Evolutionary conservation across 2,888 invertebrate genomes (phyloP), one percentile per base, ranked within the genome.

Genomic region (Melipona beecheii): DNA sequence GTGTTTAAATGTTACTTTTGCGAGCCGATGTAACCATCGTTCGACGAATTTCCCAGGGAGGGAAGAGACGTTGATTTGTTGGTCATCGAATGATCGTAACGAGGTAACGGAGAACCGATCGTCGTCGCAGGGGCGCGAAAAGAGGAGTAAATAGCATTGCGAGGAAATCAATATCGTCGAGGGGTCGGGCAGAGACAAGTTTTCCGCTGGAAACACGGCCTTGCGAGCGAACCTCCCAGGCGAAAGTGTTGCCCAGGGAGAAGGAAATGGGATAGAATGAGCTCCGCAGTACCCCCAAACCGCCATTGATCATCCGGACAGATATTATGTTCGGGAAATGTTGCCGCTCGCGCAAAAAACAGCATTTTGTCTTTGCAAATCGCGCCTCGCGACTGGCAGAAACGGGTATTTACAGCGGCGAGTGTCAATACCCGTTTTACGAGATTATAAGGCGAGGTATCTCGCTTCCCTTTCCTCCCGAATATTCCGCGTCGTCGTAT

Each of bases 151-250:
- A 90, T 90, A 90, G 89, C 86, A 82, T 75, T 86, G 83, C 54
- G 68, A 73, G 71, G 80, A 86, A 86, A 90, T 81, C 89, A 90
- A 90, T 89, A 90, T 90, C 81, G 88, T 80, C 72, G 79, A 83
- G 77, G 21, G 15, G 15, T 43, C 31, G 77, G 31, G 78, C 82
- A 21, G 69, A 89, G 90, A 90, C 89, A 86, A 91, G 88, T 89
- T 91, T 86, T 73, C 75, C 83, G 84, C 82, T 85, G 72, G 86
- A 80, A 82, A 79, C 49, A 21, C 11, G 19, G 13, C 9, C 19
- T 43, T 17, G 64, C 49, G 50, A n/a, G 65, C n/a, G 31, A 24
- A 31, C 36, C 75, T 52, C 6, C 36, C 15, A 9, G 36, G 11
- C 50, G 24, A 62, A 69, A 69, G 58, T 52, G 75, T 76, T 50